Percentiles rank a stretch among this genome's conserved stretches.
These are phyloP conservation scores for Rapana venosa DNA, from an alignment of 2,888 invertebrate genomes.

Conservation along the genomic window DNA sequence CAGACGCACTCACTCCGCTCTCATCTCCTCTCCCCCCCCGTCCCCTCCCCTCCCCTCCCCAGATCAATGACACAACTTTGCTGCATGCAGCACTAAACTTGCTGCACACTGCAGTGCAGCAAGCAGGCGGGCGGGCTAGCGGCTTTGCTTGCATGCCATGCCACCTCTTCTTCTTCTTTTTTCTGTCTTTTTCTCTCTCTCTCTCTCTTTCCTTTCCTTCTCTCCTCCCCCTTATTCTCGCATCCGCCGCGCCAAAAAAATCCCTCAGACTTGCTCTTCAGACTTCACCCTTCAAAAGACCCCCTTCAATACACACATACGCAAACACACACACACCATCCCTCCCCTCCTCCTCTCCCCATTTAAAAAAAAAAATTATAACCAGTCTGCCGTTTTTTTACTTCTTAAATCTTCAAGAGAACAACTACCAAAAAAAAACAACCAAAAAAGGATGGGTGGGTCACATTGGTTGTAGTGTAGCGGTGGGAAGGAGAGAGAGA, in stretches of 20 bases:
- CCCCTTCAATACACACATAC: no score
- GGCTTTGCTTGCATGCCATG: neutral
- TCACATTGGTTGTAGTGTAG: no score
- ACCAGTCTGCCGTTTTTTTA: no score
- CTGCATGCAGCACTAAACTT: neutral
- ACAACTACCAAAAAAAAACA: no score
- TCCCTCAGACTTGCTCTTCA: neutral
- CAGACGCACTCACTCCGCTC: neutral
- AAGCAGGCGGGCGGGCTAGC: neutral
- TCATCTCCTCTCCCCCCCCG: no score
- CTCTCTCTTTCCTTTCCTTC: neutral
- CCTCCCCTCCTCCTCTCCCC: no score
- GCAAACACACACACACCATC: no score
- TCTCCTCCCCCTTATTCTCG: neutral
- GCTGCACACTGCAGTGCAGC: neutral
- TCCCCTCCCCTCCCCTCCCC: no score
- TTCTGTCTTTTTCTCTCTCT: neutral
- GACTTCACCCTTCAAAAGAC: neutral
- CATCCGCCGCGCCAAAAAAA: neutral
- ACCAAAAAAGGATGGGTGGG: no score
- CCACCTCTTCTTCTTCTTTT: neutral
- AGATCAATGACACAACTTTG: conserved; percentile 15
- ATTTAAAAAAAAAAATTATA: no score
- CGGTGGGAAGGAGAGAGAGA: neutral
- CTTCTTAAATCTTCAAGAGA: no score